Base-by-base conservation (phyloP, 2,113 vertebrate species). In the Paedocypris sp. region DNA sequence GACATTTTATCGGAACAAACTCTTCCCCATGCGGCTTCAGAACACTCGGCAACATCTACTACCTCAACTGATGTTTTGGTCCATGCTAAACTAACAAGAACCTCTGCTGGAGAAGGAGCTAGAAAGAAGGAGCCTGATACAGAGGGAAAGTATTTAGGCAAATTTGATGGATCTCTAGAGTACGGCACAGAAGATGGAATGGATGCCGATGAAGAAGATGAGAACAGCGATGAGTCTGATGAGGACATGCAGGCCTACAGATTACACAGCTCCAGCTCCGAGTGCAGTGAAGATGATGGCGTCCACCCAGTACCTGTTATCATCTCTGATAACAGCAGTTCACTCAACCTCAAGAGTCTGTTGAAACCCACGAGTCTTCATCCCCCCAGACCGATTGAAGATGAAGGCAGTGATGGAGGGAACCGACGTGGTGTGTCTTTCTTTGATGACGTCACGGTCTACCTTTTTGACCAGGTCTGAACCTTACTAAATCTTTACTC, bases 361-460 rank as follows among this genome's bases (percentile, higher is more conserved):
- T 67, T 98, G 62, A 98, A 95, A 67, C 69, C 80, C 29, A 65
- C 66, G 6, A 47, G 59, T 0, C 71, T 79, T 48, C 43, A 62
- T 1, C 25, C 58, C 1, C 5, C 65, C 2, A 52, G 68, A 1
- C 59, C 80, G 0, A 70, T 79, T 1, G 15, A 73, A 0, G 31
- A 66, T 2, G 31, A 11, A 0, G 72, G 57, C n/a, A 64, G 3
- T 43, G 68, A 58, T 0, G 56, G 75, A 1, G 72, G 77, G n/a
- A 72, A 70, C 80, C 76, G 56, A 81, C 86, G 73, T 90, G 86
- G 88, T 0, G 94, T 98, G 45, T 91, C 87, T 0, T 98, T 98
- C 76, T 97, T 98, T 28, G 91, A 94, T 51, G 94, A 97, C 64
- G 95, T 97, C 78, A 98, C 95, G 0, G 90, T 98, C 71, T 98